A percentile compares a stretch with the other conserved stretches of the same genome.
Conservation (phyloP, 2,797 vertebrate species). For the Zalophus californianus region DNA sequence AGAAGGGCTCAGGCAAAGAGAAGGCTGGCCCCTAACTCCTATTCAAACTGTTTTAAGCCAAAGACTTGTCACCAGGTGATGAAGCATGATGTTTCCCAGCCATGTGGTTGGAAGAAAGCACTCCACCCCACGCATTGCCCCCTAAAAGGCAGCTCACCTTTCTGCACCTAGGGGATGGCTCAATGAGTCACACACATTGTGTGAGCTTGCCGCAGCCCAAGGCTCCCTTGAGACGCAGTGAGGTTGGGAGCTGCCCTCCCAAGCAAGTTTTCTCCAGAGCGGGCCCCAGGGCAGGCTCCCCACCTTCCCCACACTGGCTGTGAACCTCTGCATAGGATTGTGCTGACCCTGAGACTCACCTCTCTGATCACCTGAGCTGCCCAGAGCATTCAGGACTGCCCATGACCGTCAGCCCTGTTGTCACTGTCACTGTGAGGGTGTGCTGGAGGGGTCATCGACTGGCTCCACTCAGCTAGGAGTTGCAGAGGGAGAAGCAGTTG, state of each 20-base stretch:
- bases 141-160: not conserved
- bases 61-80: not conserved
- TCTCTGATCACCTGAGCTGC: not conserved
- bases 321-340: not conserved
- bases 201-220: not conserved
- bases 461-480: accelerated
- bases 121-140: not conserved
- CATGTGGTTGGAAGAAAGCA: not conserved
- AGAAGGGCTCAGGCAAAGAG: not conserved
- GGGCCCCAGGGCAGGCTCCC: not conserved
- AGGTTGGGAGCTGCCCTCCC: not conserved
- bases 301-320: not conserved
- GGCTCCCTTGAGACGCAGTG: not conserved
- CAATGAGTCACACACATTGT: accelerated
- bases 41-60: not conserved
- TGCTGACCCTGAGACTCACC: not conserved
- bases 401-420: accelerated
- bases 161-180: not conserved
- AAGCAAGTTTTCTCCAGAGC: not conserved
- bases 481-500: not conserved
- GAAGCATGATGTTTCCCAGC: not conserved
- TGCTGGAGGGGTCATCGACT: not conserved
- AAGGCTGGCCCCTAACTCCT: not conserved
- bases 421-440: not conserved
- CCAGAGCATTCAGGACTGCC: not conserved